Conservation (phyloP, 2,797 vertebrate genomes). For the Phalanger gymnotis region DNA sequence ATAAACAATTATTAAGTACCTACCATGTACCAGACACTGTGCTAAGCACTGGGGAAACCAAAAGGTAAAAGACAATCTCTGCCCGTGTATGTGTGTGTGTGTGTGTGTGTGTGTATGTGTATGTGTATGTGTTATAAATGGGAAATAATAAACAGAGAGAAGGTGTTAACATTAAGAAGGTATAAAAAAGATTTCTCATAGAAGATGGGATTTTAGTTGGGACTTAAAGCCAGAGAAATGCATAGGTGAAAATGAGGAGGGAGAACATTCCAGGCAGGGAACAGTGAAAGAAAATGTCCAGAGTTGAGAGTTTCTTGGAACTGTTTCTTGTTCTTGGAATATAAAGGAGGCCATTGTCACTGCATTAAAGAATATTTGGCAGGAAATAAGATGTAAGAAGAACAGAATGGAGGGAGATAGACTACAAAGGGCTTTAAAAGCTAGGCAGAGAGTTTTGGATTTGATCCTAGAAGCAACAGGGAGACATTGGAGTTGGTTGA, state of each 20-base stretch:
- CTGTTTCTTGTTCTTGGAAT: background rate
- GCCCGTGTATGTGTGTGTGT: too few species aligned
- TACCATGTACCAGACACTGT: background rate
- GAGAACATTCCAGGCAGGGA: background rate
- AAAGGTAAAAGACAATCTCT: background rate
- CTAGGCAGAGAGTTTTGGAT: background rate
- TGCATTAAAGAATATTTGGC: background rate
- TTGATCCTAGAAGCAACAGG: background rate
- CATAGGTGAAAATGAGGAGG: background rate
- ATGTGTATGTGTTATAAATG: too few species aligned
- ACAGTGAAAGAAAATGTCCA: background rate
- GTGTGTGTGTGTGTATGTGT: too few species aligned
- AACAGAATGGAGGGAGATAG: background rate
- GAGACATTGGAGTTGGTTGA: background rate
- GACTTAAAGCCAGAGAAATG: background rate
- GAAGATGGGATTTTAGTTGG: background rate
- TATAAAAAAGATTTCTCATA: background rate
- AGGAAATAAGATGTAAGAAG: background rate
- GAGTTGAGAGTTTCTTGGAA: background rate
- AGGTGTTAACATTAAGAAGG: background rate
- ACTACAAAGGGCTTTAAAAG: background rate
- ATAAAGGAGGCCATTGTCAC: background rate
- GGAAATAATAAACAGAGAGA: background rate
- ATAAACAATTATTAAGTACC: background rate
- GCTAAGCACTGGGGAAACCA: background rate